Conservation (phyloP, 2,797 vertebrate species). For the Spea hammondii region DNA sequence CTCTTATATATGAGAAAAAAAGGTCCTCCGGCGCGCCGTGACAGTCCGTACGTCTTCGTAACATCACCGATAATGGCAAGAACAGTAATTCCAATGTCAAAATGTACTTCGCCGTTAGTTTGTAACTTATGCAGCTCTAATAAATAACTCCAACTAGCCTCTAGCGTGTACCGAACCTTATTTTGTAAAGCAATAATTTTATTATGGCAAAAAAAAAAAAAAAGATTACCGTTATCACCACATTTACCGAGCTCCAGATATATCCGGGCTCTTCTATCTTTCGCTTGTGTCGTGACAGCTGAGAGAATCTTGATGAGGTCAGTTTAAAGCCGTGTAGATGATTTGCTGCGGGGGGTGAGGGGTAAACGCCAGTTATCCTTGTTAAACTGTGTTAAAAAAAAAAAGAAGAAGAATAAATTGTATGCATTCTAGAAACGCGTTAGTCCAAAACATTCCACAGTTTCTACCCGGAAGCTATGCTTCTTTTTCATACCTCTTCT, state of each 20-base stretch:
- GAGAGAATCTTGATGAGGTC: constrained; percentile 25
- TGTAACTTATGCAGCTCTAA: constrained; percentile 13
- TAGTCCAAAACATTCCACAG: constrained; percentile 20
- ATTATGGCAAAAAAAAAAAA: not conserved
- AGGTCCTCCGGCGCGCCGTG: not conserved
- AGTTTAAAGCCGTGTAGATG: constrained; percentile 42
- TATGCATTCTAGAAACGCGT: constrained; percentile 13
- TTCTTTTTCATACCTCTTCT: constrained; percentile 29
- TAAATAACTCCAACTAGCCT: constrained; percentile 4
- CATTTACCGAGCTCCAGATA: constrained; percentile 25
- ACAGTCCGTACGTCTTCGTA: not conserved
- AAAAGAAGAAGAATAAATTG: constrained; percentile 21
- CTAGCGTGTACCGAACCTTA: constrained; percentile 15
- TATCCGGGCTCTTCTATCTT: constrained; percentile 13
- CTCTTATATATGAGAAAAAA: not conserved
- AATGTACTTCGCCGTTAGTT: not conserved
- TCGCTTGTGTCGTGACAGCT: constrained; percentile 24
- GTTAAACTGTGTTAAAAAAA: constrained; percentile 34
- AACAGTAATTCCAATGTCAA: not conserved
- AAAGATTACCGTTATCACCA: constrained; percentile 35
- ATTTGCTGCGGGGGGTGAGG: constrained; percentile 26
- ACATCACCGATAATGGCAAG: not conserved
- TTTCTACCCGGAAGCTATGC: constrained; percentile 34
- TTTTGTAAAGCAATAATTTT: constrained; percentile 36
- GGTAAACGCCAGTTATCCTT: constrained; percentile 33